These are phyloP conservation scores for Pteropus alecto DNA, from an alignment of 2,113 vertebrate species.

Conservation along the genomic window DNA sequence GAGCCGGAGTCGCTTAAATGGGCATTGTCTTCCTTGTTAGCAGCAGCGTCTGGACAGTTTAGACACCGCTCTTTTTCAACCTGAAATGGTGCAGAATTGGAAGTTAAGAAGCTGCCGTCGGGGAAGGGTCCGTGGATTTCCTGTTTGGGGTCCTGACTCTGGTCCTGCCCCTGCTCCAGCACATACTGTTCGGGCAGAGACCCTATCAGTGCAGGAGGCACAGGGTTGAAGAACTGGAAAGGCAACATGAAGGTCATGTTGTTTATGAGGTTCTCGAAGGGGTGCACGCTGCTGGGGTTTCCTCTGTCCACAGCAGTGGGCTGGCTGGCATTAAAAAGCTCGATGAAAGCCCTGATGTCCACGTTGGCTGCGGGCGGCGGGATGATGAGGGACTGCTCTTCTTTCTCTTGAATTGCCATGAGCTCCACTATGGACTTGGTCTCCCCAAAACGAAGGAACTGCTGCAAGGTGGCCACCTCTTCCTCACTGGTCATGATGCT, in stretches of 20 bases:
- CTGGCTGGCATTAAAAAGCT: slow-evolving; percentile 84
- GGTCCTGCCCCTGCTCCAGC: slow-evolving; percentile 84
- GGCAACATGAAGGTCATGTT: slow-evolving; percentile 97
- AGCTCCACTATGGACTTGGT: slow-evolving; percentile 98
- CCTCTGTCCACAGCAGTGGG: slow-evolving; percentile 87
- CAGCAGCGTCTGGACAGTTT: slow-evolving; percentile 74
- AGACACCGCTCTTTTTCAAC: slow-evolving; percentile 85
- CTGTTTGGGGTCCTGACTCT: slow-evolving; percentile 79
- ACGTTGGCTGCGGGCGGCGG: slow-evolving; percentile 90
- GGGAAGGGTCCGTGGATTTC: slow-evolving; percentile 80
- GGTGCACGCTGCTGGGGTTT: slow-evolving; percentile 86
- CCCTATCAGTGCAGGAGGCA: slow-evolving; percentile 91
- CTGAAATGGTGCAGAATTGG: slow-evolving; percentile 84
- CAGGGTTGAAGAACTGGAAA: slow-evolving; percentile 93
- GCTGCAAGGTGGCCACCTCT: slow-evolving; percentile 95
- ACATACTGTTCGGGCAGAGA: slow-evolving; percentile 86
- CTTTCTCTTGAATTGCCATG: slow-evolving; percentile 97
- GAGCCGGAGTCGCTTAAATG: slow-evolving; percentile 89
- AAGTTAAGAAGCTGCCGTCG: slow-evolving; percentile 83
- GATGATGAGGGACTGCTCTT: slow-evolving; percentile 90
- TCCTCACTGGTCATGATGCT: slow-evolving; percentile 98
- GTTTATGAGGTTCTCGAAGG: slow-evolving; percentile 96
- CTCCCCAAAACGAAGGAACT: slow-evolving; percentile 98
- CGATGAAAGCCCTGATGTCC: slow-evolving; percentile 96
- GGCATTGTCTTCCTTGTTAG: slow-evolving; percentile 90